phyloP scores from a whole-genome alignment of 2,797 vertebrate genomes.

The Tenualosa ilisha region DNA sequence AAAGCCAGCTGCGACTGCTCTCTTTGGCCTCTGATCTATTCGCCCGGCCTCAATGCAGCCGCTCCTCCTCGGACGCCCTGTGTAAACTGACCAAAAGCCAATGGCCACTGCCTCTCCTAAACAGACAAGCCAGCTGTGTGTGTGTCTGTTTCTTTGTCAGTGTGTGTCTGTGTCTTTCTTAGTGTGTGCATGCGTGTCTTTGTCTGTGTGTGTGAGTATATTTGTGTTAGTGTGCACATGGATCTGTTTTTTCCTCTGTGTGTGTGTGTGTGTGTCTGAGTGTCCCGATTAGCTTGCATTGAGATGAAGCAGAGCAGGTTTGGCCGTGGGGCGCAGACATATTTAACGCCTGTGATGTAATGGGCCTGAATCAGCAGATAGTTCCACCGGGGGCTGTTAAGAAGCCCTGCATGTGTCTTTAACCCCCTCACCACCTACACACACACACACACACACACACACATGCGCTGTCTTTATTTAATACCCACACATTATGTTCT shows the following conservation, averaged over 20 bases:
- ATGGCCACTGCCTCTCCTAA: constrained; percentile 36
- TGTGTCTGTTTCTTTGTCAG: background rate
- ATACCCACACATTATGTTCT: background rate
- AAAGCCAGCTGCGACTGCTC: constrained; percentile 74
- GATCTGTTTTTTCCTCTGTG: background rate
- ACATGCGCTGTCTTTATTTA: constrained; percentile 7
- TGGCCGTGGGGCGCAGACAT: constrained; percentile 79
- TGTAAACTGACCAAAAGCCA: constrained; percentile 62
- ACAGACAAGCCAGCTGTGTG: background rate
- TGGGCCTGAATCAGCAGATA: constrained; percentile 87
- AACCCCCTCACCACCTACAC: constrained; percentile 75
- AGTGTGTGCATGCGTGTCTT: constrained; percentile 19
- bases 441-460: constrained; percentile 35
- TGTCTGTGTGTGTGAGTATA: constrained; percentile 19
- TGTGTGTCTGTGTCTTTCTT: background rate
- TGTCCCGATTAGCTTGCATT: constrained; percentile 73
- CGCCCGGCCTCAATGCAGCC: constrained; percentile 39
- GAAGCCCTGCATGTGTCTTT: constrained; percentile 78
- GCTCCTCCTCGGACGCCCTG: constrained; percentile 56
- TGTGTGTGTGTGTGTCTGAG: constrained; percentile 34
- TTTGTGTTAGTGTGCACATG: no score
- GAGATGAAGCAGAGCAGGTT: constrained; percentile 76
- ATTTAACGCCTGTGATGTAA: constrained; percentile 87
- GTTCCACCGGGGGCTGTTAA: constrained; percentile 83
- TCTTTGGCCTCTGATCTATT: constrained; percentile 74